Conservation (phyloP, 2,797 vertebrate genomes). For the Tapirus indicus region DNA sequence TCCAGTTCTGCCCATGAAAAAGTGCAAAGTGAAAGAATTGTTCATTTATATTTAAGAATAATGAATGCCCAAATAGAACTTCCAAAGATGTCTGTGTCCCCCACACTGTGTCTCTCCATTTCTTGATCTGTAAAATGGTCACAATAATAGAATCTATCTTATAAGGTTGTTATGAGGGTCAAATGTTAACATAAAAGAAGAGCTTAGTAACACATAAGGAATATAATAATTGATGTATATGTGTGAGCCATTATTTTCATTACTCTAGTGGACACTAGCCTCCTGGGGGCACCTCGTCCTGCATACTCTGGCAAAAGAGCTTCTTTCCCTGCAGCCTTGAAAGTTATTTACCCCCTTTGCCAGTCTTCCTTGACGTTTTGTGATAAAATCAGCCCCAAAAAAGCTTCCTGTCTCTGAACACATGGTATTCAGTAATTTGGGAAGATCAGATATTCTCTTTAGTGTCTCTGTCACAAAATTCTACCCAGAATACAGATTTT, state of each 20-base stretch:
- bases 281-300: background rate
- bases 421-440: background rate
- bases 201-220: background rate
- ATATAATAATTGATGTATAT: background rate
- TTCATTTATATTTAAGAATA: background rate
- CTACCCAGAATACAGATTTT: background rate
- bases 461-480: background rate
- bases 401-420: background rate
- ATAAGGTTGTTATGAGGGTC: background rate
- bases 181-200: background rate
- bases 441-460: background rate
- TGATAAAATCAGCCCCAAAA: background rate
- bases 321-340: background rate
- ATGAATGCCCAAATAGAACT: background rate
- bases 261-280: background rate
- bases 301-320: background rate
- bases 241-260: background rate
- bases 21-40: conserved; percentile 6
- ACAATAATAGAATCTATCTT: background rate
- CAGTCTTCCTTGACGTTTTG: background rate
- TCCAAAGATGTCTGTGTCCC: background rate
- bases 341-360: background rate
- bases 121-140: background rate
- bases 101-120: background rate
- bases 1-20: background rate